These are phyloP conservation scores for Chydorus sphaericus DNA, from an alignment of 2,888 invertebrate species.

Conservation along the genomic window DNA sequence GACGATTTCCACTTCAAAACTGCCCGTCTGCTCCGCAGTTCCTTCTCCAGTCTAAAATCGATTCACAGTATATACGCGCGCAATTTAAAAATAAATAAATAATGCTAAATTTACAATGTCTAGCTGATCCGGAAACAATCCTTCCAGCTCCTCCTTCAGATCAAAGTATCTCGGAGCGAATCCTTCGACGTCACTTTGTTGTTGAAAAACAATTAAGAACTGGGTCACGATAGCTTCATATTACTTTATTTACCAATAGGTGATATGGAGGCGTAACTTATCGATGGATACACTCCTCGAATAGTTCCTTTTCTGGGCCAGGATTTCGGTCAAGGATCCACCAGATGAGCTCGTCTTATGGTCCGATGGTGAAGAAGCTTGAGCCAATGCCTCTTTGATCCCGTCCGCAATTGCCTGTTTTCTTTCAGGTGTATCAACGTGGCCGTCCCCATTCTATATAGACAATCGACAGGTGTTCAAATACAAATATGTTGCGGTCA, in stretches of 20 bases:
- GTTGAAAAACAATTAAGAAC: too few relatives aligned
- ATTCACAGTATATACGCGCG: not conserved
- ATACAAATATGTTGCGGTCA: not conserved
- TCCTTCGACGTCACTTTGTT: too few relatives aligned
- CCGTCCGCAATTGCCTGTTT: conserved; percentile 15
- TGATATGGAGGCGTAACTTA: too few relatives aligned
- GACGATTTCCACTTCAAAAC: conserved; percentile 15
- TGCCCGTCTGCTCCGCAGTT: conserved; percentile 14
- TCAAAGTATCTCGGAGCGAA: too few relatives aligned
- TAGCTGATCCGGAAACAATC: conserved; percentile 18
- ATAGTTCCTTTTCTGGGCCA: too few relatives aligned
- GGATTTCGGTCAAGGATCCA: too few relatives aligned
- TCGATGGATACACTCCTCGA: too few relatives aligned
- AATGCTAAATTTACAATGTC: conserved; percentile 7
- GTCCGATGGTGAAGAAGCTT: too few relatives aligned
- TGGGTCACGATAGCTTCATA: too few relatives aligned
- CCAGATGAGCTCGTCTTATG: too few relatives aligned
- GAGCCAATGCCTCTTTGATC: conserved; percentile 14
- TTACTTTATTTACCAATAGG: too few relatives aligned
- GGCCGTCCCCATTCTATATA: conserved; percentile 17
- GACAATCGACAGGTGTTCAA: not conserved
- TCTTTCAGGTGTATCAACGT: conserved; percentile 16
- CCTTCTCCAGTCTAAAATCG: conserved; percentile 12
- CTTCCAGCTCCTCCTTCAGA: conserved; percentile 1
- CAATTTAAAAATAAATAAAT: not conserved